A percentile compares a stretch with the other conserved stretches of the same genome.
phyloP scores from a whole-genome alignment of 53 echinoderm and acorn worm genomes.

The Apostichopus leukothele region DNA sequence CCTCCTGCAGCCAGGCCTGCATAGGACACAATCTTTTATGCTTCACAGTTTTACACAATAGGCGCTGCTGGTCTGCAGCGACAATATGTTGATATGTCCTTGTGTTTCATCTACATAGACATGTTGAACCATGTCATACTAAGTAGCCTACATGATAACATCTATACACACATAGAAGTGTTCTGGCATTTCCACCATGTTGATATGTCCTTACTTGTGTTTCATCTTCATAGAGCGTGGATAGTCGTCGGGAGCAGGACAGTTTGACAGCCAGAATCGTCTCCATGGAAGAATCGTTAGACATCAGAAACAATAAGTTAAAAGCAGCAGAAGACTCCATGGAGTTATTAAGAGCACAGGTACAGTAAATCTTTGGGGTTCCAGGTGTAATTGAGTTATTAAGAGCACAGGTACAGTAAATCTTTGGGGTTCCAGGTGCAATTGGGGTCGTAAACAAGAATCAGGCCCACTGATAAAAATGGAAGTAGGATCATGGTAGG shows the following conservation, averaged over 20 bases:
- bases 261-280: conserved; percentile 15
- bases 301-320: not conserved
- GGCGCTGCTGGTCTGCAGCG: too few relatives aligned
- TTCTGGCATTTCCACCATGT: not conserved
- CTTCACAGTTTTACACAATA: too few relatives aligned
- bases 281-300: conserved; percentile 26
- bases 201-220: not conserved
- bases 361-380: not conserved
- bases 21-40: too few relatives aligned
- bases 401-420: not conserved
- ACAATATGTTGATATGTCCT: not conserved
- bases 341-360: not conserved
- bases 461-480: too few relatives aligned
- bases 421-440: too few relatives aligned
- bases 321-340: not conserved
- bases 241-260: not conserved
- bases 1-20: too few relatives aligned
- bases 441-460: too few relatives aligned
- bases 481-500: too few relatives aligned
- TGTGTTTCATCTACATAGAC: too few relatives aligned
- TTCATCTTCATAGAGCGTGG: not conserved
- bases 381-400: not conserved
- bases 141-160: not conserved
- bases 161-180: not conserved
- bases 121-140: too few relatives aligned